A percentile compares a stretch with the other conserved stretches of the same genome.
These are phyloP conservation scores for Grammomys surdaster DNA, from an alignment of 2,113 vertebrate genomes.

Conservation along the genomic window DNA sequence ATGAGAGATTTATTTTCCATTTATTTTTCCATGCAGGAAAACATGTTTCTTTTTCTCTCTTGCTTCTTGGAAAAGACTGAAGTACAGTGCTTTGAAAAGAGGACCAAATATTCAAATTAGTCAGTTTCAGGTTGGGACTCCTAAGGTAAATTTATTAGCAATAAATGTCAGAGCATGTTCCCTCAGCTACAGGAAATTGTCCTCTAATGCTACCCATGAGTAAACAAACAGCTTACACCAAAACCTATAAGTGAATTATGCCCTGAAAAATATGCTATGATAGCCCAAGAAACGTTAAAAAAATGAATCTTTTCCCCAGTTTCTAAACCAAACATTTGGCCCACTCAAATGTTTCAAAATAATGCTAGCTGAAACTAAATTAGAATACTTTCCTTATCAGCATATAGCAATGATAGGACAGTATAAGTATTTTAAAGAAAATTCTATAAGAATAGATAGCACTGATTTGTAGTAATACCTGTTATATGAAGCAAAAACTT, in stretches of 20 bases:
- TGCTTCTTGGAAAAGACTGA: slow-evolving; percentile 40
- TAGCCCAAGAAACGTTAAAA: background rate
- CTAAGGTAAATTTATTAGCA: slow-evolving; percentile 48
- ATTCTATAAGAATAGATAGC: background rate
- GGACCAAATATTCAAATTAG: slow-evolving; percentile 18
- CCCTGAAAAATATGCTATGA: slow-evolving; percentile 37
- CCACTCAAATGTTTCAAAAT: background rate
- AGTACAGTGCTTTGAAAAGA: slow-evolving; percentile 44
- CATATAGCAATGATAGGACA: background rate
- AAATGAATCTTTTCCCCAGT: background rate
- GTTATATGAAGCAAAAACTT: background rate
- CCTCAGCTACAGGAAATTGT: background rate
- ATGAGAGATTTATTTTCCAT: slow-evolving; percentile 48
- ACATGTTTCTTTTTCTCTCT: background rate
- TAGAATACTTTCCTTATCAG: background rate
- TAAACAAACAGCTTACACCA: slow-evolving; percentile 38
- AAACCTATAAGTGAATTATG: slow-evolving; percentile 22
- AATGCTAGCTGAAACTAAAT: background rate
- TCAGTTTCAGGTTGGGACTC: slow-evolving; percentile 43
- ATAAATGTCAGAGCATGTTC: slow-evolving; percentile 10
- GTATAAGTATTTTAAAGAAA: background rate
- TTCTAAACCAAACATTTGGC: background rate
- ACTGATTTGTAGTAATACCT: background rate
- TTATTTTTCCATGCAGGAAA: slow-evolving; percentile 48
- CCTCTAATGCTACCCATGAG: background rate